Evolutionary conservation across 2,797 vertebrate genomes (phyloP).

Genomic region (Crenichthys baileyi): DNA sequence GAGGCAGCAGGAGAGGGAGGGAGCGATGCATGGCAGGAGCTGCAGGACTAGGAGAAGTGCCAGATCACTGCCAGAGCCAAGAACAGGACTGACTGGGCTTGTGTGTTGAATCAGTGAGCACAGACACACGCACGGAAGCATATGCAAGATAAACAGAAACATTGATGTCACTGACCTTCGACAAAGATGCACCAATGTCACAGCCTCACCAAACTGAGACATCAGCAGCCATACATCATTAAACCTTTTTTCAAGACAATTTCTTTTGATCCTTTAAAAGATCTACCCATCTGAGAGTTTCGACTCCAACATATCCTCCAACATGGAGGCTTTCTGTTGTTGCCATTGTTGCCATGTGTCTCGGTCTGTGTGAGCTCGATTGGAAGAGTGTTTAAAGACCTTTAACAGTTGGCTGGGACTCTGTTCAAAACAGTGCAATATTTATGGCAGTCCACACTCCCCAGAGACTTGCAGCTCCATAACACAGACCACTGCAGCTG

Average conservation of each 20-base stretch:
- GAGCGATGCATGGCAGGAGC: constrained; percentile 55
- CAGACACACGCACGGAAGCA: constrained; percentile 30
- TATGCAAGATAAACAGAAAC: constrained; percentile 58
- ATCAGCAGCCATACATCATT: background rate
- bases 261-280: constrained; percentile 13
- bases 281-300: constrained; percentile 5
- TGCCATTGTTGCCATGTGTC: constrained; percentile 15
- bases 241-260: background rate
- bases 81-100: constrained; percentile 74
- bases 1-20: constrained; percentile 30
- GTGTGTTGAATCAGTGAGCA: constrained; percentile 63
- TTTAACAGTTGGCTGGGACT: constrained; percentile 41
- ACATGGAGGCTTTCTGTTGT: constrained; percentile 21
- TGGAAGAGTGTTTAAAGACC: constrained; percentile 45
- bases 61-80: constrained; percentile 73
- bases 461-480: constrained; percentile 63
- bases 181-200: constrained; percentile 54
- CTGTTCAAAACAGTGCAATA: constrained; percentile 47
- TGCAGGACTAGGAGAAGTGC: constrained; percentile 68
- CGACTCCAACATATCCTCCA: constrained; percentile 16
- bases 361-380: constrained; percentile 23
- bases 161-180: constrained; percentile 63
- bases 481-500: constrained; percentile 64
- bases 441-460: constrained; percentile 55
- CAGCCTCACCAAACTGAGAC: constrained; percentile 30